Conservation (phyloP, 2,797 vertebrate species). For the Mormyrus hasselquistii region DNA sequence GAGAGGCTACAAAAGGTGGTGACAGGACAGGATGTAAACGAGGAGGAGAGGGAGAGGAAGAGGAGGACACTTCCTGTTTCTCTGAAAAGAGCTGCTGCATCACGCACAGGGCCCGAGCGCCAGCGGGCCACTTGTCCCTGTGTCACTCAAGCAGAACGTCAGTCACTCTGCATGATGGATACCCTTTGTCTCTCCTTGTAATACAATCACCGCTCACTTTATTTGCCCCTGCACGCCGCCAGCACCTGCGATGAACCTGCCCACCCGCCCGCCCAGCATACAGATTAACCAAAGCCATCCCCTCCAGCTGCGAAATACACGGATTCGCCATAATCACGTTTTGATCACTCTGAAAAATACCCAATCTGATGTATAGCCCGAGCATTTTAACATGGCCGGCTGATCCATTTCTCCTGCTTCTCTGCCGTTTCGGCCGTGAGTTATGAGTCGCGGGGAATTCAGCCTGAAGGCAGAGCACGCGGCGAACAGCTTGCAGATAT, state of each 20-base stretch:
- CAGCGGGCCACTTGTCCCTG: neutral
- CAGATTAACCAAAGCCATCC: neutral
- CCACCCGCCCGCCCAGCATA: neutral
- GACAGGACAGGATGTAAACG: neutral
- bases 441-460: neutral
- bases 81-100: neutral
- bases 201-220: slow-evolving; percentile 15
- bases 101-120: neutral
- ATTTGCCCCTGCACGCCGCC: neutral
- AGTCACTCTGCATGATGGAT: neutral
- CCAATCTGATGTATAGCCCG: neutral
- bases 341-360: neutral
- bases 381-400: neutral
- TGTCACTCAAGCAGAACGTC: slow-evolving; percentile 6
- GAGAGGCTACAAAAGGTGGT: neutral
- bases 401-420: neutral
- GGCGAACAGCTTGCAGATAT: neutral
- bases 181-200: slow-evolving; percentile 13
- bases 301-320: neutral
- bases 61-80: neutral
- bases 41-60: neutral
- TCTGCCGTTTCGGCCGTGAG: neutral
- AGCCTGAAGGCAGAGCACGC: neutral
- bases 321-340: neutral
- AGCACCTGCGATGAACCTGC: neutral